Percentiles rank a stretch among this genome's conserved stretches.
Conservation (phyloP, 2,888 invertebrate species). For the Apotomis capreana region DNA sequence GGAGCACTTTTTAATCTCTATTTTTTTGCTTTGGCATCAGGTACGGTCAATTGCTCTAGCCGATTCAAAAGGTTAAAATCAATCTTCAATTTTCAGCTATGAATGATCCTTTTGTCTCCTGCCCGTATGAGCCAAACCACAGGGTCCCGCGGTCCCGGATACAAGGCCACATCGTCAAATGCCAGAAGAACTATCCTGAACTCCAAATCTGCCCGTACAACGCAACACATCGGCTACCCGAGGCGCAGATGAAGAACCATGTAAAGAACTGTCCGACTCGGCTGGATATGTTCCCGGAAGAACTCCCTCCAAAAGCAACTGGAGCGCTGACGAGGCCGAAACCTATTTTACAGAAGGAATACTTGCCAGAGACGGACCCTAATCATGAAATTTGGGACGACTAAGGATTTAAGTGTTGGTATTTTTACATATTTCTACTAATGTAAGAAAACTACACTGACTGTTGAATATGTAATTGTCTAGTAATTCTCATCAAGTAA, state of each 20-base stretch:
- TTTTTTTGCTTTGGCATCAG: no score
- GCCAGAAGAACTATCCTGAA: slow-evolving; percentile 72
- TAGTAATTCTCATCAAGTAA: no score
- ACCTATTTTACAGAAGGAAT: slow-evolving; percentile 52
- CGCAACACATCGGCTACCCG: slow-evolving; percentile 75
- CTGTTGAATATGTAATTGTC: no score
- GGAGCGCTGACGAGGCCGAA: slow-evolving; percentile 48
- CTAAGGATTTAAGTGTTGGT: slow-evolving; percentile 33
- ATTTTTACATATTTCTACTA: no score
- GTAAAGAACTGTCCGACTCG: slow-evolving; percentile 51
- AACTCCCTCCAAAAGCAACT: slow-evolving; percentile 34
- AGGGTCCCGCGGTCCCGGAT: slow-evolving; percentile 76
- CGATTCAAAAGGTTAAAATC: no score
- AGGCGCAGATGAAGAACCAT: slow-evolving; percentile 61
- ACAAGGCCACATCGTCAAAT: slow-evolving; percentile 82
- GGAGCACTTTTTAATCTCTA: no score
- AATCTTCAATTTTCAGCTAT: slow-evolving; percentile 44
- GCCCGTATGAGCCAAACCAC: slow-evolving; percentile 82
- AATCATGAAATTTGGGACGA: slow-evolving; percentile 64
- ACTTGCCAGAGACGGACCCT: slow-evolving; percentile 57
- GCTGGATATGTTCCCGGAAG: slow-evolving; percentile 47
- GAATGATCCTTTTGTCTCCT: slow-evolving; percentile 68
- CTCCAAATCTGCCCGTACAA: slow-evolving; percentile 82
- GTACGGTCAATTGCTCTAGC: no score
- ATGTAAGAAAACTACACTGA: no score